phyloP scores from a whole-genome alignment of 1,140 invertebrate genomes.

The Ooceraea biroi region DNA sequence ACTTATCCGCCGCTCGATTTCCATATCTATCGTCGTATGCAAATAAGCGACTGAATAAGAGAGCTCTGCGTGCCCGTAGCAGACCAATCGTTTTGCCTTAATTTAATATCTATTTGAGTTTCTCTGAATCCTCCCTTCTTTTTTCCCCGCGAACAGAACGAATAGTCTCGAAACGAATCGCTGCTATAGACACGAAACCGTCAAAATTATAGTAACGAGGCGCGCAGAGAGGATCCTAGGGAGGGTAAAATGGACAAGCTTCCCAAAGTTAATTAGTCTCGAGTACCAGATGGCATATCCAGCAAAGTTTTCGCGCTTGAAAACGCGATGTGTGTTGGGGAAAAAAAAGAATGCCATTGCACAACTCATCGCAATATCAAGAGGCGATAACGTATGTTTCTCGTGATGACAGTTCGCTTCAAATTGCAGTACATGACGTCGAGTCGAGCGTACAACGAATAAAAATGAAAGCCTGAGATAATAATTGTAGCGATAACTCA shows the following conservation, averaged over 20 bases:
- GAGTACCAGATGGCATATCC: conserved; percentile 41
- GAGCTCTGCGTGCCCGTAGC: neutral
- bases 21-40: conserved; percentile 48
- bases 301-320: conserved; percentile 2
- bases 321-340: conserved; percentile 22
- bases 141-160: neutral
- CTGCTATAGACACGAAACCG: conserved; percentile 3
- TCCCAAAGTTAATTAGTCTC: conserved; percentile 47
- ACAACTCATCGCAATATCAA: conserved; percentile 12
- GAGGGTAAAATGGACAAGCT: conserved; percentile 22
- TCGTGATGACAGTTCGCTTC: neutral
- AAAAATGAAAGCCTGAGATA: neutral
- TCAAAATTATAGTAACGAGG: conserved; percentile 43
- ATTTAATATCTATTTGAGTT: conserved; percentile 20
- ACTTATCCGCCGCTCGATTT: conserved; percentile 43
- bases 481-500: neutral
- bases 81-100: neutral
- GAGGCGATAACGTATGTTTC: conserved; percentile 20
- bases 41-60: conserved; percentile 53
- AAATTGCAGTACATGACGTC: conserved; percentile 1
- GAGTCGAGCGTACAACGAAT: neutral
- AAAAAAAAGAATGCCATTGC: conserved; percentile 25
- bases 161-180: conserved; percentile 4
- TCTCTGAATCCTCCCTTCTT: neutral
- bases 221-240: conserved; percentile 25